Percentiles rank a stretch among this genome's conserved stretches.
phyloP scores from a whole-genome alignment of 2,797 vertebrate species.

The Distichodus sexfasciatus region DNA sequence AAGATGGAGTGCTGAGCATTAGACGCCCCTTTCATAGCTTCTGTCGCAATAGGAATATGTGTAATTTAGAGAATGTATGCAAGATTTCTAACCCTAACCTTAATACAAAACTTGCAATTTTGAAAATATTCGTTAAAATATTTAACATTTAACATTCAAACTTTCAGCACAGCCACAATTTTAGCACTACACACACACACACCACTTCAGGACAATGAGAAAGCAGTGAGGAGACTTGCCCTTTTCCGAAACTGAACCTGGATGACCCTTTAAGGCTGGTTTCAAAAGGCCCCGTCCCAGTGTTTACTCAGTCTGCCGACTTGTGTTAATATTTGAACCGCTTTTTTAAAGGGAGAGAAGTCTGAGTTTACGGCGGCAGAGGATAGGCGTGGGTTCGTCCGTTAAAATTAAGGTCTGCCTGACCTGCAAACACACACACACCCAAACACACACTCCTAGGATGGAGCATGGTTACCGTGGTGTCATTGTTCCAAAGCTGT shows the following conservation, averaged over 20 bases:
- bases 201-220: neutral
- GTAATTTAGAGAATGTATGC: too few relatives aligned
- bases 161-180: constrained; percentile 41
- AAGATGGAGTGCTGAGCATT: too few relatives aligned
- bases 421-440: neutral
- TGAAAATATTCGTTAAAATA: too few relatives aligned
- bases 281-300: neutral
- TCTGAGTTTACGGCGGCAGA: constrained; percentile 10
- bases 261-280: constrained; percentile 11
- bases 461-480: neutral
- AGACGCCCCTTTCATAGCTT: too few relatives aligned
- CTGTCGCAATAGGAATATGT: too few relatives aligned
- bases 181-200: too few relatives aligned
- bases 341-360: constrained; percentile 1
- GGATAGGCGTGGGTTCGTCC: constrained; percentile 3
- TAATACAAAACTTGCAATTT: too few relatives aligned
- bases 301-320: constrained; percentile 65
- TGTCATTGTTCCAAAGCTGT: constrained; percentile 24
- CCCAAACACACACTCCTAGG: neutral
- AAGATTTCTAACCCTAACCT: too few relatives aligned
- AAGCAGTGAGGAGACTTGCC: constrained; percentile 31
- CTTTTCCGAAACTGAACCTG: constrained; percentile 28
- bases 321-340: constrained; percentile 66
- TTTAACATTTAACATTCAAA: constrained; percentile 9
- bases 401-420: neutral